These are phyloP conservation scores for Setipinna tenuifilis DNA, from an alignment of 2,797 vertebrate species.

Conservation along the genomic window DNA sequence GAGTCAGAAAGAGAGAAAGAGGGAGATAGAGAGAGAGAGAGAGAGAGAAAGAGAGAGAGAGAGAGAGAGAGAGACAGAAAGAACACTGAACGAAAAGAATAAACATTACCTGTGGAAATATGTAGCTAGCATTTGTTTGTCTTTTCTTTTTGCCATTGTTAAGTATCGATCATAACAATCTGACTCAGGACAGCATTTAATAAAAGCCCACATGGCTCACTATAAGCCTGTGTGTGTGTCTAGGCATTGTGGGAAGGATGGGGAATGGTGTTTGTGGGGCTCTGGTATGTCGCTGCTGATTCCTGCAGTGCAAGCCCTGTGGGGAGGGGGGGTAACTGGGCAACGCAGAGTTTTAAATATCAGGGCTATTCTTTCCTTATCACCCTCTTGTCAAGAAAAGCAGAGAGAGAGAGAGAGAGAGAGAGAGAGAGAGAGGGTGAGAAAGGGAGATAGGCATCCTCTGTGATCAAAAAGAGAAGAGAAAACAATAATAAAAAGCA, in stretches of 20 bases:
- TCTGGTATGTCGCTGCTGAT: slow-evolving; percentile 40
- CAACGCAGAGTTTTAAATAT: slow-evolving; percentile 66
- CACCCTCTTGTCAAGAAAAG: slow-evolving; percentile 34
- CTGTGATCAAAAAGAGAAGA: slow-evolving; percentile 15
- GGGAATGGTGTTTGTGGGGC: neutral
- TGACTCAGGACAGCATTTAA: neutral
- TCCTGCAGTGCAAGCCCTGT: slow-evolving; percentile 64
- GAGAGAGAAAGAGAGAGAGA: no score
- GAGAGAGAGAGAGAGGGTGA: slow-evolving; percentile 38
- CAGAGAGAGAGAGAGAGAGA: slow-evolving; percentile 60
- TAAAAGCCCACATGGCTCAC: neutral
- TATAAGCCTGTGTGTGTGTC: neutral
- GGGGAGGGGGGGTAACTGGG: slow-evolving; percentile 63
- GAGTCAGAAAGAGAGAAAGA: no score
- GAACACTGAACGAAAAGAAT: neutral
- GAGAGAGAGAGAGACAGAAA: neutral
- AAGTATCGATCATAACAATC: neutral
- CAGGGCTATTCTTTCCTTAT: slow-evolving; percentile 65
- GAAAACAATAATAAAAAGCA: slow-evolving; percentile 30
- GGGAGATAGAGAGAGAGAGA: neutral
- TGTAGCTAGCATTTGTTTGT: neutral
- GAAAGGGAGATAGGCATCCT: neutral
- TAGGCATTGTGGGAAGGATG: neutral
- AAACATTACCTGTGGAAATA: neutral
- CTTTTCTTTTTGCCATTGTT: neutral